Evolutionary conservation across 2,888 invertebrate species (phyloP).

Genomic region (Plebejus argus): DNA sequence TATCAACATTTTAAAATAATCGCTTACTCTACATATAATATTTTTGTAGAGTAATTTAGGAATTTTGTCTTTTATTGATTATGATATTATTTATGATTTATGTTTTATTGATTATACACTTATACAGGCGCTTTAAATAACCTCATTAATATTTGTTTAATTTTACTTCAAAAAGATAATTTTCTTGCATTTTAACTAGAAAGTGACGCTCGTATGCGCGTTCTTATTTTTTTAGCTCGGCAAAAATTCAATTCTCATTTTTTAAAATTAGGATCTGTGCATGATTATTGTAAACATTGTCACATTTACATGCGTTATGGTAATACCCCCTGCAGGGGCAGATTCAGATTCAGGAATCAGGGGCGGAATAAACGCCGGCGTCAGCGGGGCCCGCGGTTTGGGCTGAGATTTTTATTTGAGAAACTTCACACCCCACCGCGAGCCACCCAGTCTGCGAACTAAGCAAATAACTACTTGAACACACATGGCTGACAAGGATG

Average conservation of each 20-base stretch:
- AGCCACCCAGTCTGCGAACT: slow-evolving; percentile 75
- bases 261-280: slow-evolving; percentile 25
- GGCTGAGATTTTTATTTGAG: slow-evolving; percentile 73
- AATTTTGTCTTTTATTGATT: too few relatives aligned
- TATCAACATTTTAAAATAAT: too few relatives aligned
- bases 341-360: slow-evolving; percentile 33
- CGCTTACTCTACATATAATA: too few relatives aligned
- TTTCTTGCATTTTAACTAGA: too few relatives aligned
- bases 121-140: too few relatives aligned
- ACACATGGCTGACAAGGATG: slow-evolving; percentile 46
- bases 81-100: too few relatives aligned
- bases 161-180: too few relatives aligned
- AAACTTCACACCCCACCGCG: slow-evolving; percentile 56
- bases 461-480: slow-evolving; percentile 67
- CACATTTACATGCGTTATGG: slow-evolving; percentile 44
- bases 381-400: slow-evolving; percentile 58
- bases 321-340: slow-evolving; percentile 40
- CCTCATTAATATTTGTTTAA: too few relatives aligned
- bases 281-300: slow-evolving; percentile 33
- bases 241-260: slow-evolving; percentile 10
- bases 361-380: slow-evolving; percentile 57
- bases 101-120: too few relatives aligned
- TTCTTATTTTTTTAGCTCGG: neutral
- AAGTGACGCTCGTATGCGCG: too few relatives aligned
- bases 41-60: too few relatives aligned